A percentile compares a stretch with the other conserved stretches of the same genome.
These are phyloP conservation scores for Petrocephalus microphthalmus DNA, from an alignment of 2,113 vertebrate genomes.

Conservation along the genomic window DNA sequence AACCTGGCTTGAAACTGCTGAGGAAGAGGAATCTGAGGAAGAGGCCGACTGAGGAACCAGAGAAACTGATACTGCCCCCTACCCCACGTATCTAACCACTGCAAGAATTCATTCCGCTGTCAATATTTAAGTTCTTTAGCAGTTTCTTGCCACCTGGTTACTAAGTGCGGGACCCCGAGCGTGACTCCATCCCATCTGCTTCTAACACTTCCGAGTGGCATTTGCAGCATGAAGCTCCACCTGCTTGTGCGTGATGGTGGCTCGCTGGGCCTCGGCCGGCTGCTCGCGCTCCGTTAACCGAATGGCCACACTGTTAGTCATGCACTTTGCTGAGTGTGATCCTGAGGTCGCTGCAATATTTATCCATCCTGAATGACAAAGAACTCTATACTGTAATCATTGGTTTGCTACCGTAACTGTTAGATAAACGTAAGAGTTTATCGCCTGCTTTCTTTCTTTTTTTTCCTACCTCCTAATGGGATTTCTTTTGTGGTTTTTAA, in stretches of 20 bases:
- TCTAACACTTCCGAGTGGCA: conserved; percentile 49
- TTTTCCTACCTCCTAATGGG: conserved; percentile 93
- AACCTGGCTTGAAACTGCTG: conserved; percentile 98
- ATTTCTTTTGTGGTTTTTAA: conserved; percentile 72
- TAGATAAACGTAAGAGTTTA: conserved; percentile 51
- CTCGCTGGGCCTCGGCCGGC: conserved; percentile 68
- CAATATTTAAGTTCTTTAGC: conserved; percentile 64
- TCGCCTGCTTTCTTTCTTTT: conserved; percentile 70
- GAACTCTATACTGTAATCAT: conserved; percentile 76
- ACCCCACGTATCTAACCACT: conserved; percentile 67
- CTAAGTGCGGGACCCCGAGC: conserved; percentile 48
- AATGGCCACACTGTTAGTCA: conserved; percentile 78
- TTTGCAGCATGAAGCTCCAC: conserved; percentile 80
- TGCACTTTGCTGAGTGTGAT: conserved; percentile 80
- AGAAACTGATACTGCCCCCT: conserved; percentile 52
- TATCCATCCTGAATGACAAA: conserved; percentile 71
- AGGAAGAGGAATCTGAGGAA: conserved; percentile 98
- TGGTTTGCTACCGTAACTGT: conserved; percentile 62
- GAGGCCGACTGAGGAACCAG: conserved; percentile 86
- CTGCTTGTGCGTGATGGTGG: conserved; percentile 64
- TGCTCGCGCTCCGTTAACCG: conserved; percentile 72
- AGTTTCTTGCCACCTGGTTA: conserved; percentile 54
- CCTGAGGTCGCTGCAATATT: conserved; percentile 84
- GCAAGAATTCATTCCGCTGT: conserved; percentile 79
- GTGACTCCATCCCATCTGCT: conserved; percentile 47